Conservation (phyloP, 2,113 vertebrate species). For the Uria lomvia region DNA sequence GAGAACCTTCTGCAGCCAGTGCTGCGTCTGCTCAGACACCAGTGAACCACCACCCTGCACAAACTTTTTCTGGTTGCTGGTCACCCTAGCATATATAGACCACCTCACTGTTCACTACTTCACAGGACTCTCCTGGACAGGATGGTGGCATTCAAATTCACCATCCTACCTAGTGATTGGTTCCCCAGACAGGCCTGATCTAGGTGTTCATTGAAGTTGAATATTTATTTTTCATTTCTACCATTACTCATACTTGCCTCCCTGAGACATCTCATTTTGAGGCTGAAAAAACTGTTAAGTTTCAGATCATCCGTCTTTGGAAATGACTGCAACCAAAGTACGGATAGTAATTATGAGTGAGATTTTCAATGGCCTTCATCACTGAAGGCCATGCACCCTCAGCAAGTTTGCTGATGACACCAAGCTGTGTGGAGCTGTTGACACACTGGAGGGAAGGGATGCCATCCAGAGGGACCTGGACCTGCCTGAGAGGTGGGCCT, state of each 20-base stretch:
- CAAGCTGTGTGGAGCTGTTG: not conserved
- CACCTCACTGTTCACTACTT: not conserved
- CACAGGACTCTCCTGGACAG: not conserved
- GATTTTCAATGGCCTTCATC: not conserved
- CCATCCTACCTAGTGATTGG: not conserved
- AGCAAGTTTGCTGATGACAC: not conserved
- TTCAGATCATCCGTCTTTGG: not conserved
- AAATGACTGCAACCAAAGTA: not conserved
- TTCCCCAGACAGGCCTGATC: not conserved
- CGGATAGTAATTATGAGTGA: not conserved
- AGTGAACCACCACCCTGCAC: not conserved
- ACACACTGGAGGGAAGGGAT: not conserved
- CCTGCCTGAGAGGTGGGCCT: not conserved
- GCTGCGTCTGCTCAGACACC: not conserved
- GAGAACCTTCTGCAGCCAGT: not conserved
- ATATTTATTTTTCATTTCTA: not conserved
- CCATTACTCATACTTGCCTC: not conserved
- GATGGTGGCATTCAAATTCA: not conserved
- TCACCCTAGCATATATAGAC: not conserved
- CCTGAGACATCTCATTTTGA: not conserved
- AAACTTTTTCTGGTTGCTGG: not conserved
- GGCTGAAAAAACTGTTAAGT: not conserved
- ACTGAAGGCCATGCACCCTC: not conserved
- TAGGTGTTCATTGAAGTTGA: not conserved
- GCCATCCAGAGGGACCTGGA: not conserved